Percentiles rank a stretch among this genome's conserved stretches.
Conservation (phyloP, 2,888 invertebrate species). For the Acholoe squamosa region DNA sequence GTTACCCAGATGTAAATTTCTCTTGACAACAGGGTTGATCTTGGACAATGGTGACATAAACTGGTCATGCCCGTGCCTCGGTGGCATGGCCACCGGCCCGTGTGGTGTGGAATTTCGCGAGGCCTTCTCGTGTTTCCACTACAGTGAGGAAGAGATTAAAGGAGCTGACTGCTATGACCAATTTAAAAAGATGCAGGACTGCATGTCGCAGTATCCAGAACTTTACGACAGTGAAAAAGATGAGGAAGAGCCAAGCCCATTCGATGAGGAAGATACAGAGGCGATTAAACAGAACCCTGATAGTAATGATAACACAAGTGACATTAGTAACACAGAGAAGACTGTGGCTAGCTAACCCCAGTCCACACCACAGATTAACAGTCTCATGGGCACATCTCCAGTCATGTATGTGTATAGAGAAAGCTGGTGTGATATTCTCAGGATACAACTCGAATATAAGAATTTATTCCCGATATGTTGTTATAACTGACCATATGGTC, state of each 20-base stretch:
- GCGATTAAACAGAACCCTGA: background rate
- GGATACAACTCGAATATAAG: too few species aligned
- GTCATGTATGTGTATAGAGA: too few species aligned
- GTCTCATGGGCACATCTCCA: too few species aligned
- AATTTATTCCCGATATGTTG: too few species aligned
- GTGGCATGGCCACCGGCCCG: slow-evolving; percentile 98
- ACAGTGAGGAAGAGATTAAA: slow-evolving; percentile 90
- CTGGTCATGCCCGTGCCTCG: slow-evolving; percentile 98
- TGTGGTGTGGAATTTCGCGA: slow-evolving; percentile 96
- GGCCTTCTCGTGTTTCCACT: slow-evolving; percentile 97
- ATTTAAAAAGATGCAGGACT: slow-evolving; percentile 94
- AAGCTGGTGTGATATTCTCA: too few species aligned
- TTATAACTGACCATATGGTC: too few species aligned
- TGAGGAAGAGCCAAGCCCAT: background rate
- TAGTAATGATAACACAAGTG: background rate
- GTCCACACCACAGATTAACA: too few species aligned
- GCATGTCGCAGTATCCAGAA: slow-evolving; percentile 93
- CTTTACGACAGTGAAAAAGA: slow-evolving; percentile 89
- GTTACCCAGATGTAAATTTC: background rate
- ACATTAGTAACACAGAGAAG: slow-evolving; percentile 47
- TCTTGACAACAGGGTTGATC: slow-evolving; percentile 87
- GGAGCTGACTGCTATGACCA: slow-evolving; percentile 96
- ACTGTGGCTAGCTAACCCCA: slow-evolving; percentile 38
- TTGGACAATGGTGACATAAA: slow-evolving; percentile 94
- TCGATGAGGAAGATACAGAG: slow-evolving; percentile 6